phyloP scores from a whole-genome alignment of 2,113 vertebrate genomes.

The Scomber colias region DNA sequence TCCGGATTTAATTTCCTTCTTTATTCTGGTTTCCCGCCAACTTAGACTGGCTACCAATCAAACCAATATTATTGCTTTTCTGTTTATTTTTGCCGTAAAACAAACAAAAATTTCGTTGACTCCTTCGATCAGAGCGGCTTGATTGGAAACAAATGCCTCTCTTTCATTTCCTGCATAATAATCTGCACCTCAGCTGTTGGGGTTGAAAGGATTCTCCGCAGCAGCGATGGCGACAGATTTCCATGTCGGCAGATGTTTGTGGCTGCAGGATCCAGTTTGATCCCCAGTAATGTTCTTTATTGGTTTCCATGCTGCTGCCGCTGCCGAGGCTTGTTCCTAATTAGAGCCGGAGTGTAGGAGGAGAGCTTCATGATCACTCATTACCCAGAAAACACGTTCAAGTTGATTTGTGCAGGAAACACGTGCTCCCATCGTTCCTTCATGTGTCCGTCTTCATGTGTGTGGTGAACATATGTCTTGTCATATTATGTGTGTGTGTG shows the following conservation, averaged over 20 bases:
- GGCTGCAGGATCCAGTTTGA: conserved; percentile 50
- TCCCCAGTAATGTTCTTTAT: conserved; percentile 46
- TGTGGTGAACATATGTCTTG: conserved; percentile 6
- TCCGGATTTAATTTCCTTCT: too few relatives aligned
- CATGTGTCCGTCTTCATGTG: neutral
- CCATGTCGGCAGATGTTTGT: conserved; percentile 36
- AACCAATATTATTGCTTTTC: too few relatives aligned
- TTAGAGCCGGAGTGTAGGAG: conserved; percentile 70
- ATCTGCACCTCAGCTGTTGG: neutral
- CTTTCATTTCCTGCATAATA: too few relatives aligned
- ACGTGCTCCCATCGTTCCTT: neutral
- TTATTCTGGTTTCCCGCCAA: too few relatives aligned
- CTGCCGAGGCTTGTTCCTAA: conserved; percentile 42
- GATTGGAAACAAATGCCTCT: too few relatives aligned
- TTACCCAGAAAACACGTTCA: conserved; percentile 40
- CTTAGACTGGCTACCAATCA: too few relatives aligned
- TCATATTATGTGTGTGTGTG: conserved; percentile 7
- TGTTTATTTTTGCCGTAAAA: too few relatives aligned
- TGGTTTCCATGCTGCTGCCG: conserved; percentile 55
- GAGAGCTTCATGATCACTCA: conserved; percentile 62
- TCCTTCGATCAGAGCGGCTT: too few relatives aligned
- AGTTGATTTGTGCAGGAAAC: conserved; percentile 11
- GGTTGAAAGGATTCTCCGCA: neutral
- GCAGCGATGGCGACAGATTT: neutral
- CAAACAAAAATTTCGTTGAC: too few relatives aligned